A percentile compares a stretch with the other conserved stretches of the same genome.
phyloP scores from a whole-genome alignment of 37 sponge, comb jelly and placozoan species.

The Halichondria panicea region DNA sequence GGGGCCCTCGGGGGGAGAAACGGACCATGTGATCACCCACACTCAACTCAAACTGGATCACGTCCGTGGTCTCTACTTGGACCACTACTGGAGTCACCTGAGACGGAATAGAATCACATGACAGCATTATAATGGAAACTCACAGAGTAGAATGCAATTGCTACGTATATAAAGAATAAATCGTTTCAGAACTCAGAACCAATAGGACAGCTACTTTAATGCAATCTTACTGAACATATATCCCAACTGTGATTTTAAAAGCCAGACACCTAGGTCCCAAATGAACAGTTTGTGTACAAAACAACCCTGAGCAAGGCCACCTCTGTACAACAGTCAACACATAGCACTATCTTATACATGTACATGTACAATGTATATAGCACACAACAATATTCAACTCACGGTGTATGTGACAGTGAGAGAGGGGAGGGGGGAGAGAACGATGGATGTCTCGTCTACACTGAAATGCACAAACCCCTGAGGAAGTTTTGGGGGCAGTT shows the following conservation, averaged over 20 bases:
- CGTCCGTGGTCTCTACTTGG: slow-evolving; percentile 29
- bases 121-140: no score
- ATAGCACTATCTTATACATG: not conserved
- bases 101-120: no score
- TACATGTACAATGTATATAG: not conserved
- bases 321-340: not conserved
- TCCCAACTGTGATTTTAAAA: no score
- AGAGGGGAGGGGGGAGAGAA: slow-evolving; percentile 55
- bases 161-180: no score
- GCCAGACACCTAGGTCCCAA: no score
- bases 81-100: slow-evolving; percentile 31
- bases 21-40: slow-evolving; percentile 49
- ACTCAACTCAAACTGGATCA: slow-evolving; percentile 23
- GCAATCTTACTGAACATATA: no score
- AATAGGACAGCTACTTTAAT: not conserved
- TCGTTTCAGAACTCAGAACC: no score
- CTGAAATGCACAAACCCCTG: slow-evolving; percentile 44
- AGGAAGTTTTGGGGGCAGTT: slow-evolving; percentile 51
- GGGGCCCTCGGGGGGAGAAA: slow-evolving; percentile 57
- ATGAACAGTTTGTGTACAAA: not conserved
- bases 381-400: slow-evolving; percentile 1
- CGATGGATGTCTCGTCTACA: slow-evolving; percentile 8
- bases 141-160: no score
- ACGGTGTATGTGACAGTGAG: slow-evolving; percentile 61
- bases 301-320: not conserved